phyloP scores from a whole-genome alignment of 2,113 vertebrate species.

The Mandrillus leucophaeus region DNA sequence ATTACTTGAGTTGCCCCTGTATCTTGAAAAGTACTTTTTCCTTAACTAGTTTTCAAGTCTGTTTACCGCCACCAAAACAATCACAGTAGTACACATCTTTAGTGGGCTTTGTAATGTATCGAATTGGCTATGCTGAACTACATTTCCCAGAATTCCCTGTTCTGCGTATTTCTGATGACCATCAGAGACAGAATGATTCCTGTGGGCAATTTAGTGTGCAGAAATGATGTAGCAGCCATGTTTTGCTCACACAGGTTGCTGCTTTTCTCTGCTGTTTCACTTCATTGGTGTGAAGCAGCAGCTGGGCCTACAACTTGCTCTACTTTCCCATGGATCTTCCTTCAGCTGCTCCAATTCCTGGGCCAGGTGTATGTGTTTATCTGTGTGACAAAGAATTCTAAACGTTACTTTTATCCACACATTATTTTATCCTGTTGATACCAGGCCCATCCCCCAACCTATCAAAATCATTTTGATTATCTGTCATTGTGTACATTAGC shows the following conservation, averaged over 20 bases:
- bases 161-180: not conserved
- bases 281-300: not conserved
- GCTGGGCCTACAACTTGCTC: not conserved
- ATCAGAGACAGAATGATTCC: not conserved
- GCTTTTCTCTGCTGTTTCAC: not conserved
- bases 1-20: not conserved
- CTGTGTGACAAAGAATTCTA: conserved; percentile 1
- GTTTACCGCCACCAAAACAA: not conserved
- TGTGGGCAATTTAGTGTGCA: not conserved
- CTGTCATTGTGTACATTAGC: not conserved
- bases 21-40: not conserved
- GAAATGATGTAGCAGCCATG: not conserved
- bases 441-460: not conserved
- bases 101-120: not conserved
- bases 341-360: not conserved
- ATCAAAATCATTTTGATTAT: not conserved
- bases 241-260: not conserved
- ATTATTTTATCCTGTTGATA: not conserved
- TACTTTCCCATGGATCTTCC: not conserved
- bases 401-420: conserved; percentile 2
- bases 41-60: not conserved
- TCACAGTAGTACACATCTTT: not conserved
- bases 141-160: not conserved
- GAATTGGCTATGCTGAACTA: not conserved
- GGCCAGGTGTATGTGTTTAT: not conserved